phyloP scores from a whole-genome alignment of 1,140 invertebrate species.

The Aphaenogaster ashmeadi region DNA sequence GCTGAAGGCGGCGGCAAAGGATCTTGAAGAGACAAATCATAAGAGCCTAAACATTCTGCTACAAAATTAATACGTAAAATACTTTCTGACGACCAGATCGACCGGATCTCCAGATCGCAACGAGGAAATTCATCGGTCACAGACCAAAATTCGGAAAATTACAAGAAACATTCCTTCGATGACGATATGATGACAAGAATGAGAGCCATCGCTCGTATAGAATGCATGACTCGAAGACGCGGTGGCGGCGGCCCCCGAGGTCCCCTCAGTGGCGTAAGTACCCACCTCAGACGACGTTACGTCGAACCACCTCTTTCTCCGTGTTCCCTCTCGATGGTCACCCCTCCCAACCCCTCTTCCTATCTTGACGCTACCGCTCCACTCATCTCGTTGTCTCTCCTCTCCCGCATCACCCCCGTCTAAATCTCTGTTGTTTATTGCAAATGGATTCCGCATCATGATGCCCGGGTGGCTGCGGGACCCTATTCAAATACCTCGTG shows the following conservation, averaged over 20 bases:
- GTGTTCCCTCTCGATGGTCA: slow-evolving; percentile 55
- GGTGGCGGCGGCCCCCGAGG: slow-evolving; percentile 76
- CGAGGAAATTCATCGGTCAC: background rate
- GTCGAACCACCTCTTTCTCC: slow-evolving; percentile 69
- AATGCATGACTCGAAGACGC: slow-evolving; percentile 86
- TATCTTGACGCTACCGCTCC: slow-evolving; percentile 33
- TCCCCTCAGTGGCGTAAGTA: slow-evolving; percentile 84
- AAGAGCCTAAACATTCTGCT: background rate
- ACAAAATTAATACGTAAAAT: background rate
- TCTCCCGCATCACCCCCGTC: slow-evolving; percentile 64
- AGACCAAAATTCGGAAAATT: background rate
- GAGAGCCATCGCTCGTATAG: slow-evolving; percentile 84
- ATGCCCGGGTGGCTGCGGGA: slow-evolving; percentile 81
- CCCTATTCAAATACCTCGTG: slow-evolving; percentile 83
- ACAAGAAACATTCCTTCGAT: background rate
- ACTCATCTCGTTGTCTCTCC: slow-evolving; percentile 50
- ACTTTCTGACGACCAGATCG: background rate
- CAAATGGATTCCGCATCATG: slow-evolving; percentile 87
- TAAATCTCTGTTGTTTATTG: slow-evolving; percentile 87
- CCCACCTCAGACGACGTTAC: slow-evolving; percentile 80
- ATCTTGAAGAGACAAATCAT: background rate
- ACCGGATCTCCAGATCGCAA: background rate
- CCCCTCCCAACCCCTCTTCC: slow-evolving; percentile 34
- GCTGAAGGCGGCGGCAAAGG: background rate
- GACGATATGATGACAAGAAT: slow-evolving; percentile 54